phyloP scores from a whole-genome alignment of 2,888 invertebrate genomes.

The Dorcus hopei region DNA sequence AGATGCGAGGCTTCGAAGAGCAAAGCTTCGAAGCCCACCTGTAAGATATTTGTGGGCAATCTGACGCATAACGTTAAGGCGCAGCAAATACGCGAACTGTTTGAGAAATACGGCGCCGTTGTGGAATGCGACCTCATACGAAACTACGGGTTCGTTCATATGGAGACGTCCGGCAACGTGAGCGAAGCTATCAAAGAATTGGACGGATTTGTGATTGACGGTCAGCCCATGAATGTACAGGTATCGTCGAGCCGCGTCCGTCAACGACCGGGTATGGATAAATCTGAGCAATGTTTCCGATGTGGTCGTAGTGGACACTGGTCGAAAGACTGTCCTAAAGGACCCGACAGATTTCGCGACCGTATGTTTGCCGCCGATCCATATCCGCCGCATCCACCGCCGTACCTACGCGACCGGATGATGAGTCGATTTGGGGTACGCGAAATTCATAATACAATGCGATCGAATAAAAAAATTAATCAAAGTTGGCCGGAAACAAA shows the following conservation, averaged over 20 bases:
- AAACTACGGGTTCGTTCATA: constrained; percentile 97
- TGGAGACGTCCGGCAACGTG: constrained; percentile 87
- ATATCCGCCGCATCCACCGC: constrained; percentile 73
- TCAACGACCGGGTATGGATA: constrained; percentile 85
- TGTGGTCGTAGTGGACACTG: constrained; percentile 94
- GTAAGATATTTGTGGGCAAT: constrained; percentile 97
- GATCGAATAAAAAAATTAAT: too few relatives aligned
- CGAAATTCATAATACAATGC: constrained; percentile 30
- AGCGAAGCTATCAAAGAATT: constrained; percentile 88
- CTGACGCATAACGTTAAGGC: constrained; percentile 89
- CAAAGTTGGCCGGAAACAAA: too few relatives aligned
- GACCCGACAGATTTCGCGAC: constrained; percentile 79
- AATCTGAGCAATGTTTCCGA: constrained; percentile 93
- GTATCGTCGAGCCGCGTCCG: constrained; percentile 90
- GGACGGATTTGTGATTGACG: constrained; percentile 89
- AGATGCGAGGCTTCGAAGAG: constrained; percentile 90
- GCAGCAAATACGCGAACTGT: constrained; percentile 87
- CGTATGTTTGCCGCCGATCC: constrained; percentile 85
- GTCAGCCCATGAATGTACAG: constrained; percentile 91
- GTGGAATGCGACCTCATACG: constrained; percentile 97
- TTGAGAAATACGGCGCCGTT: constrained; percentile 93
- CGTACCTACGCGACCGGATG: constrained; percentile 86
- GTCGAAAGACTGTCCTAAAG: constrained; percentile 90
- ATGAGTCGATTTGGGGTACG: constrained; percentile 86
- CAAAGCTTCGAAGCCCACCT: constrained; percentile 84